Evolutionary conservation across 2,888 invertebrate species (phyloP), one percentile per base, ranked within the genome.

Genomic region (Agrotis clavis): DNA sequence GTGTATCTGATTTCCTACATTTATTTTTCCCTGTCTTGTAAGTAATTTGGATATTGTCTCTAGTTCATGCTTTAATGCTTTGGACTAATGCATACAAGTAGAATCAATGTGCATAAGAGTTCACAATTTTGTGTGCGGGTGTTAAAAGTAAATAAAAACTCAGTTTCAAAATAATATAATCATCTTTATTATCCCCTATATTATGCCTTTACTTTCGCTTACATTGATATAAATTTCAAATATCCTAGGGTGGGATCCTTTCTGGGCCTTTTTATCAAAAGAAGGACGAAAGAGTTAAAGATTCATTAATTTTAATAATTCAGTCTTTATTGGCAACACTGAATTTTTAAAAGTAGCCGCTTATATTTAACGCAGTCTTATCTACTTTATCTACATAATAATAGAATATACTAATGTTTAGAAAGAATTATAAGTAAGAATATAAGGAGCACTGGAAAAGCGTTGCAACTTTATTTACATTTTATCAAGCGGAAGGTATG

Each of bases 181-280:
- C 91, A 92, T 93, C 90, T 94, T 94, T 94, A 94, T 92, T 94
- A 87, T 89, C 87, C 89, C 91, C 87, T 92, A 92, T 84, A 86
- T 83, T 86, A 85, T 92, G 71, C 79, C 87, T 88, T 81, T 82
- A 84, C 89, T 90, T 79, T 84, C 69, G 88, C 89, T 91, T 90
- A 91, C 86, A 90, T 88, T 87, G 75, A 89, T 87, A 88, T 87
- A 84, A 56, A 81, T 88, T 87, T 86, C 84, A 86, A 90, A 89
- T 87, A 90, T 84, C 74, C 91, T 93, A 93, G 93, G 94, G 94
- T 94, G 94, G 95, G 94, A 92, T 93, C 89, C 91, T 90, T 91
- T 92, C 88, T 88, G 87, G 89, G 86, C 86, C 88, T 88, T 87
- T 94, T 92, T 92, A 90, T 65, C 70, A 19, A 83, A 83, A 83